Evolutionary conservation across 2,888 invertebrate species (phyloP).

Genomic region (Scaptodrosophila latifasciaeformis): DNA sequence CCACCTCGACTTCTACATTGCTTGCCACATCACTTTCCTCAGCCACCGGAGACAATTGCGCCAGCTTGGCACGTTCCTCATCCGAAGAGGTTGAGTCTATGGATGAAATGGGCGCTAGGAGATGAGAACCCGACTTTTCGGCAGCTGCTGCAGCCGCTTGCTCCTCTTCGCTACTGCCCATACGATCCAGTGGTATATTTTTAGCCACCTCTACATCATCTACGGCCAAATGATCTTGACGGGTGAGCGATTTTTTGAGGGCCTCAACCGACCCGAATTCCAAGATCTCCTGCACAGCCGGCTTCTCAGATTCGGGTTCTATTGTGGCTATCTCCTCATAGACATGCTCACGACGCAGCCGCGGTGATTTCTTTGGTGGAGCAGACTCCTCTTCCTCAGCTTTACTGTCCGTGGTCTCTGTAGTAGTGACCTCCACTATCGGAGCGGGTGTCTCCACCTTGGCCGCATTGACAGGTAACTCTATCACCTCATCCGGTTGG

Average conservation of each 20-base stretch:
- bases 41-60: slow-evolving; percentile 65
- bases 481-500: slow-evolving; percentile 73
- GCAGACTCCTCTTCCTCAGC: slow-evolving; percentile 17
- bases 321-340: slow-evolving; percentile 79
- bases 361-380: slow-evolving; percentile 72
- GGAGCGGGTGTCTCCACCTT: slow-evolving; percentile 39
- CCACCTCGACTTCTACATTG: slow-evolving; percentile 22
- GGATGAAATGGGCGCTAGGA: slow-evolving; percentile 73
- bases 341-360: slow-evolving; percentile 79
- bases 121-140: slow-evolving; percentile 28
- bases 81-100: slow-evolving; percentile 75
- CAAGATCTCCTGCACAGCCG: slow-evolving; percentile 52
- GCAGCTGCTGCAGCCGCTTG: slow-evolving; percentile 41
- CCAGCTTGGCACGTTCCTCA: slow-evolving; percentile 67
- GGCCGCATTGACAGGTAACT: slow-evolving; percentile 52
- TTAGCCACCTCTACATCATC: slow-evolving; percentile 76
- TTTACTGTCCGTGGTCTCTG: slow-evolving; percentile 24
- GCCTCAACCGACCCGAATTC: slow-evolving; percentile 66
- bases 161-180: slow-evolving; percentile 75
- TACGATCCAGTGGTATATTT: slow-evolving; percentile 68
- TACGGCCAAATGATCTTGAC: slow-evolving; percentile 75
- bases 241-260: slow-evolving; percentile 68
- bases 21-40: slow-evolving; percentile 71
- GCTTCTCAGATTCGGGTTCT: slow-evolving; percentile 18
- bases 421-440: slow-evolving; percentile 30